Base-by-base conservation (phyloP, 2,888 invertebrate species). In the Scaptomyza parva region DNA sequence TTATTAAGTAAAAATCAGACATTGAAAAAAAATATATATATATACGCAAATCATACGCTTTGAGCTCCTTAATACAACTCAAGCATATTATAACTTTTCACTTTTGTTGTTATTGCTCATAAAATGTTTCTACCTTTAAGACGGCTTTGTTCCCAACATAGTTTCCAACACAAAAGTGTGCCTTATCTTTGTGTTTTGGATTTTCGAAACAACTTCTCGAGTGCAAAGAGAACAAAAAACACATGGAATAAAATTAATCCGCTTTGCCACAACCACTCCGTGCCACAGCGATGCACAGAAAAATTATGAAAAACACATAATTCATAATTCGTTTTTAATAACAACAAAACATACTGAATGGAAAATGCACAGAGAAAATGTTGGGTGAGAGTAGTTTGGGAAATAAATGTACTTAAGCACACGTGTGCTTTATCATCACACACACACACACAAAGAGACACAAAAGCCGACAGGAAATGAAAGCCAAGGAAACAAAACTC, bases 311-410 rank as follows among this genome's bases (percentile, higher is more conserved):
- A 78, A 70, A 78, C 76, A 83, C 77, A 85, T 79, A 87, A 85
- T 72, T 87, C 82, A 85, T 85, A 85, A 85, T 87, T 79, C 84
- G 86, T 85, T 85, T 87, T 85, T 87, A 87, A 87, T 87, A 82
- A 76, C 70, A 69, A 66, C 70, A 66, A 72, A 48, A 62, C 47
- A 57, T 17, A 44, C 11, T 20, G 45, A 50, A 40, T 37, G 47
- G 14, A 37, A 74, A 71, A 71, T 47, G 20, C 71, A 57, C 12
- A 28, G 6, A 11, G 51, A 0, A 33, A 12, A 1, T 18, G 3
- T 2, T 17, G 1, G 0, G 41, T 11, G 40, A 3, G 44, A 12
- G 24, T 14, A 0, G 14, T 39, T 24, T 33, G 17, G 9, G n/a
- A 7, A 4, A 3, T 9, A 33, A 48, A 60, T 51, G 52, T 65